Percentiles rank a stretch among this genome's conserved stretches.
phyloP scores from a whole-genome alignment of 2,113 vertebrate species.

The Protomyctophum bolini region DNA sequence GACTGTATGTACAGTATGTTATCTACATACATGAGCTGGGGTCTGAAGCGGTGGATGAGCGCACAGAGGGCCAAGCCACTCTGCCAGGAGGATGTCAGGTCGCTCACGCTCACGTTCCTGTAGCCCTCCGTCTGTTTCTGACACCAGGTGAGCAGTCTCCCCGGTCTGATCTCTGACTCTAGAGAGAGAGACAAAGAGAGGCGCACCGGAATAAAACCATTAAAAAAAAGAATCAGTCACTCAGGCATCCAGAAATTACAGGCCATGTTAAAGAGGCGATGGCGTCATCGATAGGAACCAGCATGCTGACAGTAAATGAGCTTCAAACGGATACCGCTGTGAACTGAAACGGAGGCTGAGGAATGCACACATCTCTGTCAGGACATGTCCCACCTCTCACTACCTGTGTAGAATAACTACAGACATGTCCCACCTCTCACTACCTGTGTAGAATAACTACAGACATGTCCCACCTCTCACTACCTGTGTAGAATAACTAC shows the following conservation, averaged over 20 bases:
- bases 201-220: not conserved
- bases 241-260: not conserved
- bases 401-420: too few species aligned
- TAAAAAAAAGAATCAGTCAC: not conserved
- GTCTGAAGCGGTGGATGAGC: too few species aligned
- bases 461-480: conserved; percentile 3
- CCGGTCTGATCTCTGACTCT: conserved; percentile 92
- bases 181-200: conserved; percentile 24
- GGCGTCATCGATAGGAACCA: conserved; percentile 8
- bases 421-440: conserved; percentile 18
- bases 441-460: too few species aligned
- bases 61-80: conserved; percentile 91
- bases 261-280: not conserved
- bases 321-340: conserved; percentile 1
- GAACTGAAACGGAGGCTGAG: conserved; percentile 4
- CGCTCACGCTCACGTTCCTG: conserved; percentile 81
- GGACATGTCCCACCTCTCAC: conserved; percentile 20
- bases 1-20: not conserved
- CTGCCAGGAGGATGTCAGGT: conserved; percentile 90
- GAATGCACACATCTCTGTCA: conserved; percentile 31
- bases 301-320: conserved; percentile 10
- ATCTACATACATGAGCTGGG: not conserved
- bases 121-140: conserved; percentile 94
- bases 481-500: too few species aligned
- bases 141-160: conserved; percentile 94